Conservation (phyloP, 2,888 invertebrate genomes). For the Drosophila rubida region DNA sequence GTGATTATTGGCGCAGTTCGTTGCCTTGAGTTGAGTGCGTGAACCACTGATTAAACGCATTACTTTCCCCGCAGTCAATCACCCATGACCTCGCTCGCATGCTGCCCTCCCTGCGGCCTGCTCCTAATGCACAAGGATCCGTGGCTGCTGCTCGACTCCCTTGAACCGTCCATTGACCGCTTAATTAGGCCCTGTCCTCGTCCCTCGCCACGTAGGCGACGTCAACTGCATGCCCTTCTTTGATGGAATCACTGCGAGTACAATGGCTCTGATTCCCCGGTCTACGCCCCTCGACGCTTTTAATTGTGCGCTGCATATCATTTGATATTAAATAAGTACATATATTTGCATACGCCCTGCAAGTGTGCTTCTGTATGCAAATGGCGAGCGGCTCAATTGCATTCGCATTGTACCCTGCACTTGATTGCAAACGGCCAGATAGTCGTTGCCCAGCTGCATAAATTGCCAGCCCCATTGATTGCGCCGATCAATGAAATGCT, state of each 20-base stretch:
- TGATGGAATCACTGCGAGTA: constrained; percentile 35
- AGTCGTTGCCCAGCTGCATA: background rate
- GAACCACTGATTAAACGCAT: constrained; percentile 67
- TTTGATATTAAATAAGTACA: constrained; percentile 64
- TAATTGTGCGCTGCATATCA: constrained; percentile 75
- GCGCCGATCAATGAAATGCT: too few relatives aligned
- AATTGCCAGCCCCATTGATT: too few relatives aligned
- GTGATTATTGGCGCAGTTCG: constrained; percentile 15
- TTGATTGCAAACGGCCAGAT: background rate
- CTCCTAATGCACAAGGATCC: constrained; percentile 61
- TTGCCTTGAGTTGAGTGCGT: constrained; percentile 63
- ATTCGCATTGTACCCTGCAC: background rate
- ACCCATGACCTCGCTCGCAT: too few relatives aligned
- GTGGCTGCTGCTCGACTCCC: constrained; percentile 50
- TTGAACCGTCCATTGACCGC: constrained; percentile 73
- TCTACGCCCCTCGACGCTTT: constrained; percentile 66
- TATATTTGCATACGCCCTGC: background rate
- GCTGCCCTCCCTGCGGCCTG: constrained; percentile 37
- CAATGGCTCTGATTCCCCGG: constrained; percentile 54
- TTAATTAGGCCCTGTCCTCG: constrained; percentile 66
- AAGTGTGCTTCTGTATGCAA: background rate
- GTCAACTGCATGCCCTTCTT: constrained; percentile 5
- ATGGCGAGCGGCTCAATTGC: constrained; percentile 12
- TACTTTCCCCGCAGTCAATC: constrained; percentile 13
- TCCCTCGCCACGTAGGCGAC: constrained; percentile 15